Conservation (phyloP, 2,888 invertebrate species). For the Athalia circularis region DNA sequence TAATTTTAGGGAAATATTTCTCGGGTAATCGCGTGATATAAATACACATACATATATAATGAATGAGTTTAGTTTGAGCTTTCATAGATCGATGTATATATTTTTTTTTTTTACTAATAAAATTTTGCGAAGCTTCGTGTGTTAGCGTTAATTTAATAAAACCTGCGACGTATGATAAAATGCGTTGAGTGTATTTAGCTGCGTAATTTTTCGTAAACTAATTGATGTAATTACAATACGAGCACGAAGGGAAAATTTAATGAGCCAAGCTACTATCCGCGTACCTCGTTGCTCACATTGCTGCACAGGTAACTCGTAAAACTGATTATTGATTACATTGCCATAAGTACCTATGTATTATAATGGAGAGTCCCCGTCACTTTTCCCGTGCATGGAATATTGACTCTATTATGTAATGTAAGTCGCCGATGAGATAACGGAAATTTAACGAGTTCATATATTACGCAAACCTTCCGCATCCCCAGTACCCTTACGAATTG, state of each 20-base stretch:
- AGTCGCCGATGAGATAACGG: conserved; percentile 38
- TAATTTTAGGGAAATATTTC: no score
- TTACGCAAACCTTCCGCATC: conserved; percentile 12
- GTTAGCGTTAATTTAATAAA: not conserved
- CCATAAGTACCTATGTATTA: conserved; percentile 12
- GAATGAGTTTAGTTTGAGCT: no score
- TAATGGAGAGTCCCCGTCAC: not conserved
- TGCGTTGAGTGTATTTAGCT: not conserved
- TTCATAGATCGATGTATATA: no score
- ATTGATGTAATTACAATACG: conserved; percentile 16
- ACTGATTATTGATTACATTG: conserved; percentile 34
- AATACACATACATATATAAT: no score
- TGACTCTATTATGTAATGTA: conserved; percentile 28
- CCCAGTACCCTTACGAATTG: no score
- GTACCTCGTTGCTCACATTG: not conserved
- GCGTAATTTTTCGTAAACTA: conserved; percentile 11
- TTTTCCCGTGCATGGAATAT: not conserved
- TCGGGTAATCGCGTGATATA: no score
- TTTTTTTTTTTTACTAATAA: no score
- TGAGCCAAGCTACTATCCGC: conserved; percentile 8
- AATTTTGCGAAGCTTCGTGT: not conserved
- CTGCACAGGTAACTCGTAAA: conserved; percentile 25
- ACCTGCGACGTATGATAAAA: not conserved
- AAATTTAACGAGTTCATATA: conserved; percentile 39
- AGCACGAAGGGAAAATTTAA: conserved; percentile 26